A percentile compares a stretch with the other conserved stretches of the same genome.
These are phyloP conservation scores for Galemys pyrenaicus DNA, from an alignment of 2,113 vertebrate species.

Conservation along the genomic window DNA sequence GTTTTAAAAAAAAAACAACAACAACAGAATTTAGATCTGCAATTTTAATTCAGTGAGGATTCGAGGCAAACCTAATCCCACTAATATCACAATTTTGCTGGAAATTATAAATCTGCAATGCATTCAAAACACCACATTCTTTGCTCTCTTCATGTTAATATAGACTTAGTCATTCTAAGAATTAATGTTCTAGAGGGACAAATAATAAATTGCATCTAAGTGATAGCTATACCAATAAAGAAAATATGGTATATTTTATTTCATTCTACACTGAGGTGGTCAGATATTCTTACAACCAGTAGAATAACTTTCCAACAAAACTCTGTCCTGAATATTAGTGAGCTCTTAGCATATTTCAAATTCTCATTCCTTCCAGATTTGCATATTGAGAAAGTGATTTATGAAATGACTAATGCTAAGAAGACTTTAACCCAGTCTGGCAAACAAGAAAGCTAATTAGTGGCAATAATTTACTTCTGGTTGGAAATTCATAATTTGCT, in stretches of 20 bases:
- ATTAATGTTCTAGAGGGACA: background rate
- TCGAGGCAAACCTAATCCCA: background rate
- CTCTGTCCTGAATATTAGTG: background rate
- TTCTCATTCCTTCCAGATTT: conserved; percentile 57
- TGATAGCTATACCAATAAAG: background rate
- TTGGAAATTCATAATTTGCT: conserved; percentile 84
- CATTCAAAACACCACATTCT: background rate
- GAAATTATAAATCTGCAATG: background rate
- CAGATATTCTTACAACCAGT: background rate
- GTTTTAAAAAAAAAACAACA: background rate
- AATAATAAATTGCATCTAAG: background rate
- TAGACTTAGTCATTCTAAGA: background rate
- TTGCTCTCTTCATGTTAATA: background rate
- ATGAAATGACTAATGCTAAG: conserved; percentile 80
- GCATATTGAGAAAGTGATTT: conserved; percentile 68
- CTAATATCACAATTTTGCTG: background rate
- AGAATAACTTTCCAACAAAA: background rate
- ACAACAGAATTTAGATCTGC: background rate
- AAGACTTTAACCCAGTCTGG: conserved; percentile 78
- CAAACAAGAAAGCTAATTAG: conserved; percentile 85
- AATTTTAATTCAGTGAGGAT: background rate
- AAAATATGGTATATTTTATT: background rate
- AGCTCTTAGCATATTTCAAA: conserved; percentile 50
- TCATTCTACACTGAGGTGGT: background rate
- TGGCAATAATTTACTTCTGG: conserved; percentile 84